Evolutionary conservation across 2,797 vertebrate species (phyloP).

Genomic region (Luscinia luscinia): DNA sequence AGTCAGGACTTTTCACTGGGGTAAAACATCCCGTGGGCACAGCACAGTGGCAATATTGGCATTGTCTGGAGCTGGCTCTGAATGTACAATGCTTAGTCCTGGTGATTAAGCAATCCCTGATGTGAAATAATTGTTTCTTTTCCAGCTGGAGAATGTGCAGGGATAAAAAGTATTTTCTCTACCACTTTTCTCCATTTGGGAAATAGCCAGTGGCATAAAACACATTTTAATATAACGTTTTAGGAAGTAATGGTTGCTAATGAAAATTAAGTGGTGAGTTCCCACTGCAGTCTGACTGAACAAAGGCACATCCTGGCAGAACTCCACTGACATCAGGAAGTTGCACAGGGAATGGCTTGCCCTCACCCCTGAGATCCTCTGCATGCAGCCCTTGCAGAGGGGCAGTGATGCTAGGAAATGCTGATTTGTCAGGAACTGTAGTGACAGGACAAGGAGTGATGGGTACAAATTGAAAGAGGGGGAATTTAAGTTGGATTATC

Average conservation of each 20-base stretch:
- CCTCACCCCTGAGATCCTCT: background rate
- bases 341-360: background rate
- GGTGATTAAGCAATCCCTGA: background rate
- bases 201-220: background rate
- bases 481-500: background rate
- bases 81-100: background rate
- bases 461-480: background rate
- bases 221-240: accelerated
- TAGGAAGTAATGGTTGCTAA: background rate
- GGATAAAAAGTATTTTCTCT: background rate
- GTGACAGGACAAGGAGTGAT: background rate
- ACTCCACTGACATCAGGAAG: accelerated
- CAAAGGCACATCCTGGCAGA: background rate
- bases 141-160: background rate
- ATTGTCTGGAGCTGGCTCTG: background rate
- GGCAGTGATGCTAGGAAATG: background rate
- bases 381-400: background rate
- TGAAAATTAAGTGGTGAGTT: background rate
- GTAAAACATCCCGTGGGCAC: background rate
- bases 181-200: background rate
- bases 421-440: background rate
- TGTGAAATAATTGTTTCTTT: background rate
- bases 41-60: background rate
- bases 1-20: background rate
- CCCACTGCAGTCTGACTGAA: background rate